Evolutionary conservation across 2,113 vertebrate species (phyloP).

Genomic region (Pteronura brasiliensis): DNA sequence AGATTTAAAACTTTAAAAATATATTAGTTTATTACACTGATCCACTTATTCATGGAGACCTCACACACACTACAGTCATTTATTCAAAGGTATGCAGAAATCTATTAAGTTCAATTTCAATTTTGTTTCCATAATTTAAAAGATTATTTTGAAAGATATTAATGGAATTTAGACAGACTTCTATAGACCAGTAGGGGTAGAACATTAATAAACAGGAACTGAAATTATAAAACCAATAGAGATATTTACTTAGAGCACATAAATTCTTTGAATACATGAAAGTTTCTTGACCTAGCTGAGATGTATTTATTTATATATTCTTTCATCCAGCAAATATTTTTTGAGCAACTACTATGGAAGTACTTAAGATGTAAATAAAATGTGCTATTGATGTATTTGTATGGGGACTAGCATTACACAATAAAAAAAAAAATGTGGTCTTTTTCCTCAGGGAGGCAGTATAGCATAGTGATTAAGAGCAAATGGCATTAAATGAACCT

Average conservation of each 20-base stretch:
- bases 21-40: neutral
- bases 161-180: neutral
- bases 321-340: conserved; percentile 14
- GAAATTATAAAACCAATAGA: neutral
- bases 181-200: neutral
- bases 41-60: neutral
- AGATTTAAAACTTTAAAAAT: neutral
- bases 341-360: neutral
- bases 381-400: neutral
- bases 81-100: neutral
- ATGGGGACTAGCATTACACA: too few relatives aligned
- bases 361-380: neutral
- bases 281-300: neutral
- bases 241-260: neutral
- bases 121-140: conserved; percentile 28
- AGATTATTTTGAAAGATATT: conserved; percentile 22
- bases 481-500: neutral
- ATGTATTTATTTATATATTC: neutral
- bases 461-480: neutral
- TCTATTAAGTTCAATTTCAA: neutral
- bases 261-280: neutral
- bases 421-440: neutral
- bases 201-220: conserved; percentile 7
- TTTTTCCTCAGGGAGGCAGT: conserved; percentile 51
- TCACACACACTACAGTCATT: neutral